Base-by-base conservation (phyloP, 2,888 invertebrate genomes). In the Thecocarcelia acutangulata region DNA sequence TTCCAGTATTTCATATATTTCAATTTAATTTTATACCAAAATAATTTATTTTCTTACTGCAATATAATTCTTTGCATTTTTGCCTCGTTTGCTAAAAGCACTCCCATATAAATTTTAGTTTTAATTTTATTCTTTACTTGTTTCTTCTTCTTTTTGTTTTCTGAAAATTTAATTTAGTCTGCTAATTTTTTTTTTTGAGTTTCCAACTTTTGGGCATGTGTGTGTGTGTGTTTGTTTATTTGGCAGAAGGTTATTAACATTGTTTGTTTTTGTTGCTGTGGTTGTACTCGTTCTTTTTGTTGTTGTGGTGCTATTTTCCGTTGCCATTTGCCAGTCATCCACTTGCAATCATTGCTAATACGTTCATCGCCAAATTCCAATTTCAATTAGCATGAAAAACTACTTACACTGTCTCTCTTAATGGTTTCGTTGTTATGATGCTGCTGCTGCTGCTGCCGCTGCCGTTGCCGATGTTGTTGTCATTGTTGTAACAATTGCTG, bases 331-430 rank as follows among this genome's bases (percentile, higher is more conserved):
- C 64, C 11, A 50, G 19, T 68, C 68, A 50, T 68, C 50, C 75
- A 68, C 15, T 59, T 58, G 59, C 54, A 54, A 44, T 28, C 42
- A 52, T 40, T 52, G 68, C 69, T 69, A 69, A 69, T 61, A 77
- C 73, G 69, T 77, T 82, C 77, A 82, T 82, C 77, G 81, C 81
- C 81, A 77, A 82, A 82, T 82, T 82, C 81, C 81, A 82, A 82
- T 82, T 82, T 82, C 81, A 82, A 82, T 82, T 82, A 77, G 81
- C 81, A 82, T 82, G 81, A 82, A 82, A 66, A 77, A 77, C 69
- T 77, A 77, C 70, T 77, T 70, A 70, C 77, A 68, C 77, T 59
- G 54, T 74, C 56, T 56, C 56, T 40, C 74, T 58, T 61, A 79
- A 66, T 79, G 72, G 66, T 13, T 73, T 68, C 6, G 59, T 68